These are phyloP conservation scores for Callosobruchus maculatus DNA, from an alignment of 2,888 invertebrate species.

Conservation along the genomic window DNA sequence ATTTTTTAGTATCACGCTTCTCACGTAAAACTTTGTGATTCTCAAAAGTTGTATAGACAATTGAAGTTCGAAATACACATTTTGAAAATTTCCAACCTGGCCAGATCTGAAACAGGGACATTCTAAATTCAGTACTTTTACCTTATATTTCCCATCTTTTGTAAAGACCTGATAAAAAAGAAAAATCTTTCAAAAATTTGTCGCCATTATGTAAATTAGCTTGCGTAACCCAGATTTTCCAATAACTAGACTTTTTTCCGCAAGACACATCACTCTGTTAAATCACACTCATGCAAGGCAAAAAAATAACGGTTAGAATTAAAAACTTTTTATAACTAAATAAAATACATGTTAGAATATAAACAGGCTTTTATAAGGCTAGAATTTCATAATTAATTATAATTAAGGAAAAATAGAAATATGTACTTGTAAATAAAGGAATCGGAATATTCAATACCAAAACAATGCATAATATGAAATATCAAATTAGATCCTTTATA, in stretches of 20 bases:
- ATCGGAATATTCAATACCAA: slow-evolving; percentile 6
- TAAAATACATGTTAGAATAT: slow-evolving; percentile 47
- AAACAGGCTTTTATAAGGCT: slow-evolving; percentile 44
- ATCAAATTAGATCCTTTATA: slow-evolving; percentile 17
- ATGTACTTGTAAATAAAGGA: slow-evolving; percentile 22
- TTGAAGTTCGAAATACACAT: too few species aligned
- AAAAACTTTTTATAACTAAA: slow-evolving; percentile 41
- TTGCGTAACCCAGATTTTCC: slow-evolving; percentile 17
- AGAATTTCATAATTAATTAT: slow-evolving; percentile 33
- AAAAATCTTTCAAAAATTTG: not conserved
- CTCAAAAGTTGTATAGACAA: too few species aligned
- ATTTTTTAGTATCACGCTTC: too few species aligned
- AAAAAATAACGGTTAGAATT: slow-evolving; percentile 6
- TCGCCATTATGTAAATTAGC: not conserved
- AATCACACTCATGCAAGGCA: slow-evolving; percentile 1
- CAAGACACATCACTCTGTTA: not conserved
- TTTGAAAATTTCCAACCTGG: too few species aligned
- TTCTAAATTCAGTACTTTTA: not conserved
- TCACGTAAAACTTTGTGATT: too few species aligned
- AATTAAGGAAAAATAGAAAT: slow-evolving; percentile 23
- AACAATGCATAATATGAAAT: not conserved
- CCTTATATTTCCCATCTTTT: not conserved
- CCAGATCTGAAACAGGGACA: not conserved
- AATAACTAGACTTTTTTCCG: not conserved
- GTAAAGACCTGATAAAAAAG: not conserved